Conservation (phyloP, 2,888 invertebrate genomes). For the Microchrysa polita region DNA sequence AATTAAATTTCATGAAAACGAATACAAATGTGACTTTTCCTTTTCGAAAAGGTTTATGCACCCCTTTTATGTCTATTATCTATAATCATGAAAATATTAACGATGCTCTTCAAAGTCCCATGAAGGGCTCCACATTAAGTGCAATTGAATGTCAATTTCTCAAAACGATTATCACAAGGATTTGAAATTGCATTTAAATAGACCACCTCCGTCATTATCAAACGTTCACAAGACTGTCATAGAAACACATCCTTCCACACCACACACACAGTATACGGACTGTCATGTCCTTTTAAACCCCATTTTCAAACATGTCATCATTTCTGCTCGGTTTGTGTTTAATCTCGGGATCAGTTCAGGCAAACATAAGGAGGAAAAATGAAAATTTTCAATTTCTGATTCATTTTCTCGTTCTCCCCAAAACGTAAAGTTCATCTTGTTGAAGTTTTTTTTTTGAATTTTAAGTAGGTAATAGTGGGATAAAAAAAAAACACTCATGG, state of each 20-base stretch:
- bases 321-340: slow-evolving; percentile 45
- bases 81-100: background rate
- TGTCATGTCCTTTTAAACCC: background rate
- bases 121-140: slow-evolving; percentile 27
- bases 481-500: too few species aligned
- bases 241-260: background rate
- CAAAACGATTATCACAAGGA: slow-evolving; percentile 2
- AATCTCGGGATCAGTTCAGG: slow-evolving; percentile 38
- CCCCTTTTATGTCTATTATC: too few species aligned
- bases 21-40: too few species aligned
- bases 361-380: background rate
- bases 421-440: background rate
- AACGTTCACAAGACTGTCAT: too few species aligned
- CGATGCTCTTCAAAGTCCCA: background rate
- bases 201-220: too few species aligned
- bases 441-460: slow-evolving; percentile 26
- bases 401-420: slow-evolving; percentile 13
- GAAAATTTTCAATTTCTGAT: slow-evolving; percentile 35
- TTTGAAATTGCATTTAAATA: background rate
- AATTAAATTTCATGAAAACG: too few species aligned
- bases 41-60: too few species aligned
- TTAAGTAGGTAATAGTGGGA: background rate
- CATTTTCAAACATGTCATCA: slow-evolving; percentile 36
- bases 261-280: too few species aligned
- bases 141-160: slow-evolving; percentile 25